Conservation (phyloP, 2,888 invertebrate genomes). For the Melieria crassipennis region DNA sequence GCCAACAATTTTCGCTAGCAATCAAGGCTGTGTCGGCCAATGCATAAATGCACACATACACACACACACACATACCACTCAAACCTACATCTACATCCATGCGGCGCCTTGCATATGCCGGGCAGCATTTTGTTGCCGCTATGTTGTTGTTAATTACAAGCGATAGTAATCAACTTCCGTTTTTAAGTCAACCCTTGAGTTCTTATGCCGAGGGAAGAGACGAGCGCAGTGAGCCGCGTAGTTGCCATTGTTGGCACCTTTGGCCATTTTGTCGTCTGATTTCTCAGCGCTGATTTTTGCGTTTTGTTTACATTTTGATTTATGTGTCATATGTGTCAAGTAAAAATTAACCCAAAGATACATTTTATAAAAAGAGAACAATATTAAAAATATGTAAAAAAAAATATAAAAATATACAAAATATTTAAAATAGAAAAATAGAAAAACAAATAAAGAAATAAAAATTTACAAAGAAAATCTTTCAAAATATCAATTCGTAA, state of each 20-base stretch:
- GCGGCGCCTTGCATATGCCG: constrained; percentile 15
- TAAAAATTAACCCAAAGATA: too few species aligned
- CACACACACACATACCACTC: not conserved
- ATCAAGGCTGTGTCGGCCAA: not conserved
- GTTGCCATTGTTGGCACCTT: too few species aligned
- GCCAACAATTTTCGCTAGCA: not conserved
- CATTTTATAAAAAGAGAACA: not conserved
- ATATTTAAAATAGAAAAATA: too few species aligned
- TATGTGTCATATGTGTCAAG: constrained; percentile 40
- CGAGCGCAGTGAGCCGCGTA: too few species aligned
- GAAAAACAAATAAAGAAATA: too few species aligned
- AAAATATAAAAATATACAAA: not conserved
- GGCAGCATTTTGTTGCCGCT: constrained; percentile 37
- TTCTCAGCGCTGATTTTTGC: too few species aligned
- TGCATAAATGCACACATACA: not conserved
- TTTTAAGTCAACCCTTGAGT: constrained; percentile 45
- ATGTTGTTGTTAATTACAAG: constrained; percentile 56
- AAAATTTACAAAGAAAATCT: too few species aligned
- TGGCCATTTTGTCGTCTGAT: too few species aligned
- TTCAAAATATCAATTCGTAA: too few species aligned
- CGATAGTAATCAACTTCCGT: constrained; percentile 60
- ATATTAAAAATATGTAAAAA: not conserved
- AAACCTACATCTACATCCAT: not conserved
- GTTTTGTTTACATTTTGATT: constrained; percentile 44
- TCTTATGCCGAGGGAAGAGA: not conserved